Evolutionary conservation across 2,888 invertebrate genomes (phyloP).

Genomic region (Euplagia quadripunctaria): DNA sequence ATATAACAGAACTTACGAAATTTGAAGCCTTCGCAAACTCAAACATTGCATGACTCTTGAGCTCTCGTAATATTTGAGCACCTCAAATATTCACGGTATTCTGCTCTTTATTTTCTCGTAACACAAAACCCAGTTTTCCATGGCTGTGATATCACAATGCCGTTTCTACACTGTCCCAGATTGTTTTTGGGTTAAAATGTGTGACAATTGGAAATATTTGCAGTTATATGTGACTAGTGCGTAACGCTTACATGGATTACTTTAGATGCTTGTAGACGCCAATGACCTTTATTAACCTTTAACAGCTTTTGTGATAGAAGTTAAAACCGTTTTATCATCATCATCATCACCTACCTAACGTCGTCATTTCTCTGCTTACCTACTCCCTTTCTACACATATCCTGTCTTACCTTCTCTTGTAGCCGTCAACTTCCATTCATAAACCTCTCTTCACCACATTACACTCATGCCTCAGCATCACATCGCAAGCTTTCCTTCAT

Average conservation of each 20-base stretch:
- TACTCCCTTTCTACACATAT: too few relatives aligned
- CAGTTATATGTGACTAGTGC: conserved; percentile 23
- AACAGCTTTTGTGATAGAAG: too few relatives aligned
- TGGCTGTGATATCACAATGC: conserved; percentile 14
- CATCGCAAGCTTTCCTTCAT: too few relatives aligned
- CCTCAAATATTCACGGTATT: conserved; percentile 29
- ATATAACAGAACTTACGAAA: conserved; percentile 35
- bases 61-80: conserved; percentile 48
- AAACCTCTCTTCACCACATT: too few relatives aligned
- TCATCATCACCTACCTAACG: too few relatives aligned
- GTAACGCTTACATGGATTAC: not conserved
- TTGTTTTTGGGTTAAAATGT: conserved; percentile 46
- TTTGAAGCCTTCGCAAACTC: conserved; percentile 27
- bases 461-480: too few relatives aligned
- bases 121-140: conserved; percentile 18
- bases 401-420: too few relatives aligned
- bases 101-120: conserved; percentile 21
- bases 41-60: conserved; percentile 46
- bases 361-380: too few relatives aligned
- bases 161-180: conserved; percentile 45
- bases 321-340: too few relatives aligned
- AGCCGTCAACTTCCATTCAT: too few relatives aligned
- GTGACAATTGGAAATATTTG: conserved; percentile 46
- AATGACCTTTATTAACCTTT: not conserved
- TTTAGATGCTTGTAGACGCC: not conserved